Evolutionary conservation across 2,797 vertebrate genomes (phyloP), one percentile per base, ranked within the genome.

Genomic region (Gallinago solitaria): DNA sequence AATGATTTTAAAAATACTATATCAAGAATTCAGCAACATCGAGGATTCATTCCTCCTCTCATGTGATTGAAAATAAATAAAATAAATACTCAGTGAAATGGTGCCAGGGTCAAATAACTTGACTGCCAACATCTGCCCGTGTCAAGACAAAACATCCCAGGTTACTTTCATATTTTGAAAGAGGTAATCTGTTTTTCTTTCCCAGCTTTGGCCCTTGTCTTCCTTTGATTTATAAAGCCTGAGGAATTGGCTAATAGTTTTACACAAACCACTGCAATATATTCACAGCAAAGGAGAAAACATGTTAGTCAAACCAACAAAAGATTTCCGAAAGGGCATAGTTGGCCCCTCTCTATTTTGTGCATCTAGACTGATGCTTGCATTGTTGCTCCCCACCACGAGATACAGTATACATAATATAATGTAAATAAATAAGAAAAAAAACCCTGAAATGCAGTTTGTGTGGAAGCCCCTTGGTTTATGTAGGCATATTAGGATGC

Each of bases 91-190:
- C 25, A 43, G 33, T 75, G 74, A 91, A 89, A 93, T 37, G 35
- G 37, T 89, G 60, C 67, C 81, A 76, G 25, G 68, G 53, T 95
- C 74, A 93, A 95, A 96, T 30, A 78, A 1, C 24, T 95, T 74
- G 54, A 48, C 79, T 96, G 65, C 68, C 92, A 93, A 50, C 61
- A 54, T 90, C 89, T 95, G 77, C 79, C 79, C 83, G 79, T 64
- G 73, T 95, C 82, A 96, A 96, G 96, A 92, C 74, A 96, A 95
- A 96, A 94, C 57, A 87, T 82, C 61, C 17, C 59, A 85, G 67
- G 41, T 70, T 61, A 65, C 25, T 87, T 93, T 91, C 16, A 59
- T 64, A 83, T 88, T 96, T 95, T 95, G 63, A 89, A 94, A 91
- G 54, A 87, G 63, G 67, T 79, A 87, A 84, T 80, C 82, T 94